phyloP scores from a whole-genome alignment of 2,797 vertebrate genomes.

The Poeciliopsis presidionis region DNA sequence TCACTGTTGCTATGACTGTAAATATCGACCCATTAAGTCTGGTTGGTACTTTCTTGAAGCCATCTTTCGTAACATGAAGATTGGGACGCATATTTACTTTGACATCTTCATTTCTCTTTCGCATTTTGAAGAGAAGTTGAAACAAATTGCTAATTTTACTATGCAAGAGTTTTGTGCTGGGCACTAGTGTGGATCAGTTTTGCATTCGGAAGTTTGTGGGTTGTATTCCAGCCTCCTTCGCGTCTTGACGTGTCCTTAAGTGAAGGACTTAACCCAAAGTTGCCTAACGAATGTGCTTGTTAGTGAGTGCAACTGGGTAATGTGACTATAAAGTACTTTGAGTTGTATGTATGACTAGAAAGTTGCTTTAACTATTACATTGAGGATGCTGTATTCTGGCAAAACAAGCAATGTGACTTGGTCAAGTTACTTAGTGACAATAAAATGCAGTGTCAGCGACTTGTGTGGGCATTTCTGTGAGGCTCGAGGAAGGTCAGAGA shows the following conservation, averaged over 20 bases:
- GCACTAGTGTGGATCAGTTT: background rate
- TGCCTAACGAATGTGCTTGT: background rate
- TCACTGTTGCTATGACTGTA: background rate
- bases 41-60: background rate
- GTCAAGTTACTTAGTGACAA: background rate
- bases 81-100: background rate
- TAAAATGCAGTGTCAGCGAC: conserved; percentile 44
- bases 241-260: background rate
- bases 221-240: background rate
- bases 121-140: background rate
- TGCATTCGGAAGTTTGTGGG: background rate
- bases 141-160: background rate
- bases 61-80: background rate
- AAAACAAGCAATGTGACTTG: background rate
- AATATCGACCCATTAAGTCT: background rate
- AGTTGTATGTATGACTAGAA: background rate
- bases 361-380: background rate
- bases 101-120: background rate
- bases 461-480: conserved; percentile 52
- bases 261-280: background rate
- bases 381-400: background rate
- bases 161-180: no score
- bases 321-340: background rate
- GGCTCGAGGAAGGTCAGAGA: conserved; percentile 40
- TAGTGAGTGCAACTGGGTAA: background rate